These are phyloP conservation scores for Neoseiulus cucumeris DNA, from an alignment of 1,140 invertebrate genomes.

Conservation along the genomic window DNA sequence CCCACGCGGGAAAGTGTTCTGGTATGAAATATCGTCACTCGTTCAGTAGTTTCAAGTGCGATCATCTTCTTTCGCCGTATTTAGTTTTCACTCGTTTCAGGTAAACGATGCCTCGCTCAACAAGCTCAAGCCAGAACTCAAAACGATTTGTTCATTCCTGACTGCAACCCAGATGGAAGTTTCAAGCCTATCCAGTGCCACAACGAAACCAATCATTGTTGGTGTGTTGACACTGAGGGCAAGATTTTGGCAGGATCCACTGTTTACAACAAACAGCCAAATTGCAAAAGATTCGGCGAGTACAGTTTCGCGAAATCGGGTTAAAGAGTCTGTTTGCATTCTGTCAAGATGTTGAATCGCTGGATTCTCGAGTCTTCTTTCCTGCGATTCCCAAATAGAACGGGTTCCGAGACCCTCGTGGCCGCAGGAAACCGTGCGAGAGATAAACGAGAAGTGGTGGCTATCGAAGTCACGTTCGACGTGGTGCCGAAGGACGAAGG, in stretches of 20 bases:
- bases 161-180: constrained; percentile 54
- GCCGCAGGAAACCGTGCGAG: no score
- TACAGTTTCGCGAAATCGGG: not conserved
- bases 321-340: no score
- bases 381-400: no score
- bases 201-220: constrained; percentile 47
- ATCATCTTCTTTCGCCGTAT: not conserved
- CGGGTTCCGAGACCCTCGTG: no score
- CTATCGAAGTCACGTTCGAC: no score
- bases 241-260: constrained; percentile 52
- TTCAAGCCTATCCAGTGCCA: constrained; percentile 67
- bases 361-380: no score
- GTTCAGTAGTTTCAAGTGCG: not conserved
- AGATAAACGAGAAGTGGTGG: no score
- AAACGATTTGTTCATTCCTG: constrained; percentile 32
- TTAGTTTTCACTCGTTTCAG: not conserved
- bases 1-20: constrained; percentile 45
- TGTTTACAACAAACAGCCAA: constrained; percentile 38
- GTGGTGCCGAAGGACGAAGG: not conserved
- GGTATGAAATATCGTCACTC: constrained; percentile 30
- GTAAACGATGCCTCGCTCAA: constrained; percentile 15
- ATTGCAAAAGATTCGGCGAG: constrained; percentile 32
- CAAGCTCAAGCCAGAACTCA: constrained; percentile 20
- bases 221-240: constrained; percentile 62
- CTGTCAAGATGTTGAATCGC: no score